Base-by-base conservation (phyloP, 2,888 invertebrate species). In the Agrypnus murinus region DNA sequence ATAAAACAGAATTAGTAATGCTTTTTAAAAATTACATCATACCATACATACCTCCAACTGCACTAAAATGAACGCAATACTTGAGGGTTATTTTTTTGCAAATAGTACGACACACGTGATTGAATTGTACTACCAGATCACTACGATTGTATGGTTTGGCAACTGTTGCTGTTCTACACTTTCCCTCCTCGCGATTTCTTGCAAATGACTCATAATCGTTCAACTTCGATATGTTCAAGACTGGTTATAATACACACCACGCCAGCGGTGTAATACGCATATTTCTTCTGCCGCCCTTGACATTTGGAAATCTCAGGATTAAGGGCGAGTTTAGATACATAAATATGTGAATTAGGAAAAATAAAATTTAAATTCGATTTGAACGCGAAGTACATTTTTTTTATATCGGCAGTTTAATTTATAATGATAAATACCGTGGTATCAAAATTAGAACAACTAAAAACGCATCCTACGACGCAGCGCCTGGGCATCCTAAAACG, bases 401-500 rank as follows among this genome's bases (percentile, higher is more conserved):
- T n/a, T n/a, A n/a, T n/a, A 25, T 25, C 25, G 5, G 5, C 2
- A 5, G 25, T 3, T 25, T 48, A 17, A 25, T 10, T 53, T 53
- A 31, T 55, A 15, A n/a, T 55, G 34, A 34, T 55, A 55, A 34
- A 55, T 9, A 34, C 14, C 2, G 8, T 6, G 25, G 12, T 50
- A 38, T 50, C 50, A 25, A 50, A 48, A 63, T 48, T 38, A 53
- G 38, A 32, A 63, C 36, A 31, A 19, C 12, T 32, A 38, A 32
- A 38, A 40, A 58, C 15, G 40, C 38, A 58, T n/a, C n/a, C n/a
- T 34, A 36, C 32, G 15, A 9, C 36, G 15, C 25, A 25, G 53
- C 46, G 45, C 63, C 40, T 40, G 34, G 34, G n/a, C 5, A 53
- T 53, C 50, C 50, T 40, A 53, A 63, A 63, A 63, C 17, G 59